Evolutionary conservation across 2,797 vertebrate species (phyloP).

Genomic region (Micromesistius poutassou): DNA sequence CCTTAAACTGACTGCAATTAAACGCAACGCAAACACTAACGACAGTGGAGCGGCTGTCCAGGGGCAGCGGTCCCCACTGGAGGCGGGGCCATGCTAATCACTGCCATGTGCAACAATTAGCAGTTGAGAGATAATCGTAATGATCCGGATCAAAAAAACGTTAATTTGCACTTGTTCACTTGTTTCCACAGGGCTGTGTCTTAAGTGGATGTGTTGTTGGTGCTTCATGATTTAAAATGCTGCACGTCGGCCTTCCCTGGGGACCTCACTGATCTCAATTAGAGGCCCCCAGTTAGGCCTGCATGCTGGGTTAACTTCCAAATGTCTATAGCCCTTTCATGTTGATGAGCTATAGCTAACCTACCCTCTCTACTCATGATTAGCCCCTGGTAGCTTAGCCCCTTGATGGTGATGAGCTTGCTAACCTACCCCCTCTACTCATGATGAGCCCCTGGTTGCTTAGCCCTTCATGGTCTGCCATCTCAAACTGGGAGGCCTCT

Average conservation of each 20-base stretch:
- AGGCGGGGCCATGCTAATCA: constrained; percentile 21
- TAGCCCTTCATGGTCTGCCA: background rate
- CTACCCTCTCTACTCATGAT: background rate
- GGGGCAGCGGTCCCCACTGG: constrained; percentile 27
- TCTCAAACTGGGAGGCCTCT: background rate
- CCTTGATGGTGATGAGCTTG: background rate
- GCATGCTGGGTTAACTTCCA: background rate
- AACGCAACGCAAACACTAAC: constrained; percentile 56
- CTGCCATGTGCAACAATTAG: constrained; percentile 1
- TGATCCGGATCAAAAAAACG: constrained; percentile 23
- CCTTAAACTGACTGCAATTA: constrained; percentile 57
- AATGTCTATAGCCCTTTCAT: background rate
- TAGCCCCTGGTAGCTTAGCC: background rate
- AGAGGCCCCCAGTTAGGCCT: background rate
- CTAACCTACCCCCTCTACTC: too few relatives aligned
- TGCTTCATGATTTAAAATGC: background rate
- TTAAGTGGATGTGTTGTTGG: background rate
- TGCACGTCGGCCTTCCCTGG: background rate
- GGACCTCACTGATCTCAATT: background rate
- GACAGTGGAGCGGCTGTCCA: constrained; percentile 30
- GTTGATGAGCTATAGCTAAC: background rate
- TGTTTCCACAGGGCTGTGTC: background rate
- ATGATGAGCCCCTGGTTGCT: too few relatives aligned
- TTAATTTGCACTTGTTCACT: background rate
- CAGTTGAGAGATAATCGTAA: constrained; percentile 27